These are phyloP conservation scores for Eupithecia abbreviata DNA, from an alignment of 2,888 invertebrate species.

Conservation along the genomic window DNA sequence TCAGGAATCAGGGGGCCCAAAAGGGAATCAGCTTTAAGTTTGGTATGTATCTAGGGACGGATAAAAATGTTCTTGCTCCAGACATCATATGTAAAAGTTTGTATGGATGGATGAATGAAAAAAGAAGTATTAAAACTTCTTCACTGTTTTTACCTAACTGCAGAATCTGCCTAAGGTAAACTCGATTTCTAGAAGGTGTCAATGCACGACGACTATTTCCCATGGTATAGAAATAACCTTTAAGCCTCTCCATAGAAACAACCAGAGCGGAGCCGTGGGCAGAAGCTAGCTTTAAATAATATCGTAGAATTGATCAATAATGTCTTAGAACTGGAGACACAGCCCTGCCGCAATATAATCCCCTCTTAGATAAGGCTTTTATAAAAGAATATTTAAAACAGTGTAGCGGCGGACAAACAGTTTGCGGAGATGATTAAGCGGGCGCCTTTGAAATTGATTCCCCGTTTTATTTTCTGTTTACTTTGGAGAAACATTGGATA, in stretches of 20 bases:
- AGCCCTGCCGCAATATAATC: conserved; percentile 15
- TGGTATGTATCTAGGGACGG: too few relatives aligned
- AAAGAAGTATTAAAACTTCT: too few relatives aligned
- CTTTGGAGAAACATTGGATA: conserved; percentile 2
- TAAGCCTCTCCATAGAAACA: neutral
- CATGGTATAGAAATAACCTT: neutral
- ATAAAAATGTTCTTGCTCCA: too few relatives aligned
- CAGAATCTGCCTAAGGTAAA: too few relatives aligned
- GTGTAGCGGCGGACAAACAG: conserved; percentile 26
- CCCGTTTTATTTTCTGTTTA: conserved; percentile 15
- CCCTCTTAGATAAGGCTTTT: conserved; percentile 19
- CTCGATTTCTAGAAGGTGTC: too few relatives aligned
- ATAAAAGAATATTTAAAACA: conserved; percentile 31
- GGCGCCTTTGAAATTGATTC: conserved; percentile 32
- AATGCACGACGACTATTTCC: neutral
- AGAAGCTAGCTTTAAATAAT: neutral
- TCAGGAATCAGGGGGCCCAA: too few relatives aligned
- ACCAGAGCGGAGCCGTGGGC: neutral
- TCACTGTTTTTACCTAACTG: neutral
- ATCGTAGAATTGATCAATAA: neutral
- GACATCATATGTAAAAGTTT: neutral
- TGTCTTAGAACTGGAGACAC: neutral
- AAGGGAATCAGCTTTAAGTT: too few relatives aligned
- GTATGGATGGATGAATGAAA: neutral
- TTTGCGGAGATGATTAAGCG: conserved; percentile 26